Conservation (phyloP, 2,113 vertebrate genomes). For the Microcebus murinus region DNA sequence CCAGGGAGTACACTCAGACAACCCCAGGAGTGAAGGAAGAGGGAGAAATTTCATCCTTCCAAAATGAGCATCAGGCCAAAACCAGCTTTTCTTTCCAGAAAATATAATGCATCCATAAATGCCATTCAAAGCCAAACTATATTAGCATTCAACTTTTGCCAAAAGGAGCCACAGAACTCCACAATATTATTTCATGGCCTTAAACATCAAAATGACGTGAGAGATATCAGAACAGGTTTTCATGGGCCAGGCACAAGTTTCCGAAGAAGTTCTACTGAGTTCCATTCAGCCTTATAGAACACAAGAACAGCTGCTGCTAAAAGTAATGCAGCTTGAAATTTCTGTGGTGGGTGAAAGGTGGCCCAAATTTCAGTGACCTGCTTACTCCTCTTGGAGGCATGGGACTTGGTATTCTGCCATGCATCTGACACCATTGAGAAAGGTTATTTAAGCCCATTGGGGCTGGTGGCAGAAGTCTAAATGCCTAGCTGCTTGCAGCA, state of each 20-base stretch:
- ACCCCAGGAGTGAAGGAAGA: background rate
- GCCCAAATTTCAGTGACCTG: constrained; percentile 42
- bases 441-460: background rate
- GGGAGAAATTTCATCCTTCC: background rate
- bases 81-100: background rate
- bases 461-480: background rate
- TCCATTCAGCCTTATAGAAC: background rate
- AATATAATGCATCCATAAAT: background rate
- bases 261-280: constrained; percentile 56
- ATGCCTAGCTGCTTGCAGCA: background rate
- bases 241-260: background rate
- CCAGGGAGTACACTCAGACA: background rate
- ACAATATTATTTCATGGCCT: background rate
- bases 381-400: background rate
- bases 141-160: background rate
- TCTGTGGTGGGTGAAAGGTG: constrained; percentile 18
- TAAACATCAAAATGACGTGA: background rate
- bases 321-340: background rate
- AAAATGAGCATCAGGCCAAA: background rate
- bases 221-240: constrained; percentile 49
- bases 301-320: background rate
- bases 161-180: background rate
- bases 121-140: background rate
- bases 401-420: background rate
- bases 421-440: background rate